A percentile compares a stretch with the other conserved stretches of the same genome.
Evolutionary conservation across 2,888 invertebrate species (phyloP).

Genomic region (Hemicrepidius hirtus): DNA sequence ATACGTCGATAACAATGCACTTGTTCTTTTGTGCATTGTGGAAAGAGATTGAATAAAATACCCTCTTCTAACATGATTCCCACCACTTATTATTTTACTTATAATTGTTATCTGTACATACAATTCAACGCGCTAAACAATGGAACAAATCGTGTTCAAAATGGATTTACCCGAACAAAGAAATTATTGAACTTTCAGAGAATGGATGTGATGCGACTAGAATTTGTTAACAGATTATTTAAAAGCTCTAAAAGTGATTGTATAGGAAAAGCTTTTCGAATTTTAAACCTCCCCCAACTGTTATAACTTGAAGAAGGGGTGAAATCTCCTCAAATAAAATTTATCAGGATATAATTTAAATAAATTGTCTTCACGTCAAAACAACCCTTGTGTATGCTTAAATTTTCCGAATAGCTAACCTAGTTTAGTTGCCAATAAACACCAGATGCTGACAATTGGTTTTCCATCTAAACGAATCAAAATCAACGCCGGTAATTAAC

Average conservation of each 20-base stretch:
- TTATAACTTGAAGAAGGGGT: too few relatives aligned
- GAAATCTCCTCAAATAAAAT: too few relatives aligned
- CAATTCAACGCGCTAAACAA: conserved; percentile 45
- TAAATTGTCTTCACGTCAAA: background rate
- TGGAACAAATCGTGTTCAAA: conserved; percentile 39
- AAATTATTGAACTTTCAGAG: conserved; percentile 30
- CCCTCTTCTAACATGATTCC: conserved; percentile 37
- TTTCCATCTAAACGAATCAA: conserved; percentile 32
- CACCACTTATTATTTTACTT: conserved; percentile 46
- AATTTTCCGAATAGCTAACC: conserved; percentile 6
- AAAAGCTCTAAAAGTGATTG: too few relatives aligned
- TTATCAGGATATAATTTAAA: too few relatives aligned
- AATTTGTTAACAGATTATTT: conserved; percentile 32
- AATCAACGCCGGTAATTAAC: conserved; percentile 29
- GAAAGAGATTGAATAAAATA: conserved; percentile 15
- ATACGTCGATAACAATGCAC: conserved; percentile 29
- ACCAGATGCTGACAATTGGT: conserved; percentile 14
- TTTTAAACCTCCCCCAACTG: conserved; percentile 5
- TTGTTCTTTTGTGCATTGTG: conserved; percentile 44
- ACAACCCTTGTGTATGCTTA: background rate
- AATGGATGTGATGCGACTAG: conserved; percentile 39
- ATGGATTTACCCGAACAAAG: conserved; percentile 37
- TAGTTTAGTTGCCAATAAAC: conserved; percentile 16
- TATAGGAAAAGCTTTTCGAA: background rate
- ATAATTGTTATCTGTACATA: conserved; percentile 36